Percentiles rank a stretch among this genome's conserved stretches.
phyloP scores from a whole-genome alignment of 2,113 vertebrate genomes.

The Sula dactylatra region DNA sequence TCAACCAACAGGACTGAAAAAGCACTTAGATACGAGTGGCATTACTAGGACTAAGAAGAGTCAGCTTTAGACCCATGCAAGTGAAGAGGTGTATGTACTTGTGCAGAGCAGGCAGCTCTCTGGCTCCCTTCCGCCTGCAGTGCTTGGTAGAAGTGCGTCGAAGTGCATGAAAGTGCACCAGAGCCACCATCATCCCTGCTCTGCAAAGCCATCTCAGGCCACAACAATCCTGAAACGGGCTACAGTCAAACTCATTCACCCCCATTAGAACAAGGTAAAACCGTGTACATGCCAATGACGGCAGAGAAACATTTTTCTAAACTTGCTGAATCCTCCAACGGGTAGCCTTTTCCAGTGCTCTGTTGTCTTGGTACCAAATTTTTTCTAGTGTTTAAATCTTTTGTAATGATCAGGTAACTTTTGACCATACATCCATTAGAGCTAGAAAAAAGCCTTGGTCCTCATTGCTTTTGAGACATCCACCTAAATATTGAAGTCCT shows the following conservation, averaged over 20 bases:
- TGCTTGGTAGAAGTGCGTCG: neutral
- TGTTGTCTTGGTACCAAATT: neutral
- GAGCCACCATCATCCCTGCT: neutral
- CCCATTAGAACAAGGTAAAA: neutral
- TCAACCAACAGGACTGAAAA: neutral
- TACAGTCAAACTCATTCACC: neutral
- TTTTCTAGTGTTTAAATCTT: neutral
- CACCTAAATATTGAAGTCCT: neutral
- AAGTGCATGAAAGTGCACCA: neutral
- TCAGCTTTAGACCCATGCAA: neutral
- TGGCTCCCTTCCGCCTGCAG: neutral
- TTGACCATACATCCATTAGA: neutral
- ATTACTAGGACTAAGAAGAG: neutral
- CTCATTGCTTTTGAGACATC: neutral
- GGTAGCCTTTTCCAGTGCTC: neutral
- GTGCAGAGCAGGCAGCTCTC: neutral
- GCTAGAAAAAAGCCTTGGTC: rapidly evolving
- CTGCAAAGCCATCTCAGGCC: neutral
- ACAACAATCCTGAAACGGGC: neutral
- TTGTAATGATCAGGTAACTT: neutral
- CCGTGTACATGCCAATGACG: rapidly evolving
- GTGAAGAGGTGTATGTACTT: neutral
- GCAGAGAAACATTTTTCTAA: neutral
- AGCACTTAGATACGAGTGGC: neutral
- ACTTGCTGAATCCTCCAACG: neutral